These are phyloP conservation scores for Amblyornis subalaris DNA, from an alignment of 2,113 vertebrate species.

Conservation along the genomic window DNA sequence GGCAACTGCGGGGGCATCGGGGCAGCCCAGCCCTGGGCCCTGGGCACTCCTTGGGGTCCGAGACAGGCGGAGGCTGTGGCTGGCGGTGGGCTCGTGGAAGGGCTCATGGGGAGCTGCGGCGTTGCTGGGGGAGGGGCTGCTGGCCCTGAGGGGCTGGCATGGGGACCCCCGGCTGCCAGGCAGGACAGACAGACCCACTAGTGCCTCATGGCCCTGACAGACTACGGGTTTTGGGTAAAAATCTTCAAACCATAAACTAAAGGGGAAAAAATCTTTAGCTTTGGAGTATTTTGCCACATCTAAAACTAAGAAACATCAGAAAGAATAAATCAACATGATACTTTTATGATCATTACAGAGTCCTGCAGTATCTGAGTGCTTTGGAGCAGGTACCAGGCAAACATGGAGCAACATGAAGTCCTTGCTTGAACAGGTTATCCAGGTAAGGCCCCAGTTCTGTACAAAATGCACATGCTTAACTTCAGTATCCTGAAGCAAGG, in stretches of 20 bases:
- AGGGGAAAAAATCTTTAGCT: neutral
- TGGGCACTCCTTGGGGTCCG: fast-evolving
- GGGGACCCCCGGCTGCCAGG: neutral
- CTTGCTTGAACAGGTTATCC: neutral
- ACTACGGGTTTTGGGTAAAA: neutral
- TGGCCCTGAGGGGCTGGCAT: fast-evolving
- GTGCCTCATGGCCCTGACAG: neutral
- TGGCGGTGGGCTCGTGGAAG: fast-evolving
- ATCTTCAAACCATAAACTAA: neutral
- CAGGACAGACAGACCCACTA: neutral
- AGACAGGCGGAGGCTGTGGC: fast-evolving
- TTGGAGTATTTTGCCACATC: neutral
- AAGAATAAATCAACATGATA: neutral
- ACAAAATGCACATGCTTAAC: neutral
- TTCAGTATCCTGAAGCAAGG: neutral
- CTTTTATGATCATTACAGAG: neutral
- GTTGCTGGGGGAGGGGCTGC: neutral
- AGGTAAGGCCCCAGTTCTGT: neutral
- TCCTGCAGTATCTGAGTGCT: neutral
- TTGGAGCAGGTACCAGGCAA: neutral
- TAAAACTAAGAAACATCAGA: neutral
- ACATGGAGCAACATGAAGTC: neutral
- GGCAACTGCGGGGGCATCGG: fast-evolving
- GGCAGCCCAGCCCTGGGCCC: neutral
- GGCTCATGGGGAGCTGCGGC: neutral